Conservation (phyloP, 2,797 vertebrate genomes). For the Pelodytes ibericus region DNA sequence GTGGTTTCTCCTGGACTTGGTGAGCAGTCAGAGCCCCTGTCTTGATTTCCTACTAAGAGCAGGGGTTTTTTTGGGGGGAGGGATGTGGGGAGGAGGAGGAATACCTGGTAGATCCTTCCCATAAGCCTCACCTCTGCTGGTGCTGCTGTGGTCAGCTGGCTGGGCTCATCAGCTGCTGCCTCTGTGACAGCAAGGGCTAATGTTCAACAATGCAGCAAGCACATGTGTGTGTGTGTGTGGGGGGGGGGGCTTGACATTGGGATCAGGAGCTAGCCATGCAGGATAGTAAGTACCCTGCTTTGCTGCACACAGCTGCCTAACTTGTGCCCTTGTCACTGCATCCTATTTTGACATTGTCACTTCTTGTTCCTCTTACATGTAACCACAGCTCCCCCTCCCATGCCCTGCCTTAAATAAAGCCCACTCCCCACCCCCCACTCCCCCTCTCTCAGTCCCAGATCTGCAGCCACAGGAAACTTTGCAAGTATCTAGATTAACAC, state of each 20-base stretch:
- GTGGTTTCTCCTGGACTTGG: fast-evolving
- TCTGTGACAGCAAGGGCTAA: constrained; percentile 9
- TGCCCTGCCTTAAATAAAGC: not conserved
- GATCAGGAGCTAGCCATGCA: not conserved
- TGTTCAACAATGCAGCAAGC: not conserved
- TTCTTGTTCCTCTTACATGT: constrained; percentile 8
- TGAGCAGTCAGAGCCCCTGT: not conserved
- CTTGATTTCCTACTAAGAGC: not conserved
- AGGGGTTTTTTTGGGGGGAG: too few species aligned
- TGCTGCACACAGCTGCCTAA: not conserved
- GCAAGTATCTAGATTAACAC: constrained; percentile 9
- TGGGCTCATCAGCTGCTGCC: not conserved
- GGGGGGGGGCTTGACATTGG: not conserved
- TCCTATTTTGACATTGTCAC: constrained; percentile 10
- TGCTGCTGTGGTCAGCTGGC: too few species aligned
- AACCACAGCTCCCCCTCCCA: not conserved
- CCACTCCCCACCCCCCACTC: constrained; percentile 6
- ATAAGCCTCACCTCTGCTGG: not conserved
- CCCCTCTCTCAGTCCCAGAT: constrained; percentile 34
- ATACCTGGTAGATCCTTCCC: not conserved
- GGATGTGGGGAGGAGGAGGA: not conserved
- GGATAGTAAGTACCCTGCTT: not conserved
- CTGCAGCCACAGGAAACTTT: constrained; percentile 36
- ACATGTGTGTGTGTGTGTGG: not conserved
- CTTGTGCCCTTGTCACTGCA: constrained; percentile 16